Conservation (phyloP, 23 tunicate species). For the Halocynthia aurantium region DNA sequence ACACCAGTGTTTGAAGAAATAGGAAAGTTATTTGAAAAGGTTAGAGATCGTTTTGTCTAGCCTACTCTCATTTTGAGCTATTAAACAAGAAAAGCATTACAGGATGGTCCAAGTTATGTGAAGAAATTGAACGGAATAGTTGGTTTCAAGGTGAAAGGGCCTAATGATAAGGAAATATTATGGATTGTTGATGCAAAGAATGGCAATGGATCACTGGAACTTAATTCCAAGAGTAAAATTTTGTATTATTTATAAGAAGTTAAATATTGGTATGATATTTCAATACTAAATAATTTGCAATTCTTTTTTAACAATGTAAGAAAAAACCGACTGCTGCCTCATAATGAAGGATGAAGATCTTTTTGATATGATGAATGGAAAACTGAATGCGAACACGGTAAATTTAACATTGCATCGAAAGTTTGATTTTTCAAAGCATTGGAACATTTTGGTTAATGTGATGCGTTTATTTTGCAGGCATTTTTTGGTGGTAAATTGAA, state of each 20-base stretch:
- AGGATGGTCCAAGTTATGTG: slow-evolving; percentile 65
- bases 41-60: slow-evolving; percentile 17
- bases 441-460: not conserved
- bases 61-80: not conserved
- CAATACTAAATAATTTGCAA: not conserved
- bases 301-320: slow-evolving; percentile 6
- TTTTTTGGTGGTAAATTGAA: slow-evolving; percentile 82
- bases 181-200: slow-evolving; percentile 76
- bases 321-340: slow-evolving; percentile 75
- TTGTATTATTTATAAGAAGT: not conserved
- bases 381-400: slow-evolving; percentile 80
- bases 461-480: slow-evolving; percentile 44
- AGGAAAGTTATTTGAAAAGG: slow-evolving; percentile 21
- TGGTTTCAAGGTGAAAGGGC: slow-evolving; percentile 60
- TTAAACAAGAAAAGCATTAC: not conserved
- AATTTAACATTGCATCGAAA: slow-evolving; percentile 1
- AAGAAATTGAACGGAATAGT: slow-evolving; percentile 85
- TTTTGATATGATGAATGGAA: slow-evolving; percentile 77
- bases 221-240: slow-evolving; percentile 51
- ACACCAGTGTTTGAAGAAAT: slow-evolving; percentile 75
- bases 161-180: slow-evolving; percentile 41
- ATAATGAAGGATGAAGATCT: slow-evolving; percentile 71
- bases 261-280: not conserved
- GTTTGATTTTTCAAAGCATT: not conserved
- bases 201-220: slow-evolving; percentile 72